A percentile compares a stretch with the other conserved stretches of the same genome.
Evolutionary conservation across 2,888 invertebrate genomes (phyloP).

Genomic region (Glyphotaelius pellucidus): DNA sequence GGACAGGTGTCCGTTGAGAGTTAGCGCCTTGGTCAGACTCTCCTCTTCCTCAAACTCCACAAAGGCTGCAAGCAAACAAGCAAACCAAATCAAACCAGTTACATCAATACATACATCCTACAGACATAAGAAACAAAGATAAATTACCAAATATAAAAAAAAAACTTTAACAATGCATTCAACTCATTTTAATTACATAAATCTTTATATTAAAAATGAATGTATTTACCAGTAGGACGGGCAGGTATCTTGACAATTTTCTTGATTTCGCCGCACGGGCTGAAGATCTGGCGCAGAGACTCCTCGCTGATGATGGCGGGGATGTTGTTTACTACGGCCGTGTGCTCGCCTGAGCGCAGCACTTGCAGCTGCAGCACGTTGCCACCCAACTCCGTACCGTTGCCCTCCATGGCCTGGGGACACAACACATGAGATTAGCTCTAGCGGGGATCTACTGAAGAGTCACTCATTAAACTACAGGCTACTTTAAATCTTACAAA

Average conservation of each 20-base stretch:
- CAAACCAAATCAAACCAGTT: background rate
- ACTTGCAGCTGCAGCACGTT: slow-evolving; percentile 58
- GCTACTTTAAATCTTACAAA: background rate
- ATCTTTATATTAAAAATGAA: no score
- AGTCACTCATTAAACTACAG: background rate
- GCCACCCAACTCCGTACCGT: slow-evolving; percentile 60
- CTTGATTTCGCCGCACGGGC: slow-evolving; percentile 64
- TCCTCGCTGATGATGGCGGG: slow-evolving; percentile 62
- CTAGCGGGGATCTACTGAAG: background rate
- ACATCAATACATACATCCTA: background rate
- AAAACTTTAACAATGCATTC: no score
- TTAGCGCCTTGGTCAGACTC: slow-evolving; percentile 61
- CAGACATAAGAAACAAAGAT: no score
- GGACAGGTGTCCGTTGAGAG: slow-evolving; percentile 59
- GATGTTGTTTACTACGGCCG: slow-evolving; percentile 64
- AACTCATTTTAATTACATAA: no score
- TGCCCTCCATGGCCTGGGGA: slow-evolving; percentile 62
- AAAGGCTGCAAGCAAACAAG: slow-evolving; percentile 55
- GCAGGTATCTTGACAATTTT: slow-evolving; percentile 65
- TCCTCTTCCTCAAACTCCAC: slow-evolving; percentile 65
- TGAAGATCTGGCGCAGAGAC: slow-evolving; percentile 60
- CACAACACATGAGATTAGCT: background rate
- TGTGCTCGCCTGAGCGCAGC: slow-evolving; percentile 61
- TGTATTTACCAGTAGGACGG: slow-evolving; percentile 61
- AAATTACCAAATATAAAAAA: no score